phyloP scores from a whole-genome alignment of 2,888 invertebrate species.

The Ophion costatus region DNA sequence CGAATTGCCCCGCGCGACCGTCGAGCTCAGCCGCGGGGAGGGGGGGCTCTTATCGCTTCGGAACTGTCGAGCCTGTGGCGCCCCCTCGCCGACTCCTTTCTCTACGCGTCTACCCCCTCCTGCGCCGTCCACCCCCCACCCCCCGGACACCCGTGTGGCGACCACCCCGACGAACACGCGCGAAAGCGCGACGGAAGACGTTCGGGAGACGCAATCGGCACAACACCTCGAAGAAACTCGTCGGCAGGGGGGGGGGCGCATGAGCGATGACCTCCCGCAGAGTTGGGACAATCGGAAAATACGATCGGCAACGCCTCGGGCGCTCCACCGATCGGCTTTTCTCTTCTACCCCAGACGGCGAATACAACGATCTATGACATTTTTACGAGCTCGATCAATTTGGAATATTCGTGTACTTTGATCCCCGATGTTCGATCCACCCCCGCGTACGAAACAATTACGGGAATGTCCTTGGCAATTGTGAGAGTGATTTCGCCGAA shows the following conservation, averaged over 20 bases:
- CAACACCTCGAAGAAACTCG: conserved; percentile 27
- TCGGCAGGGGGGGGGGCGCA: neutral
- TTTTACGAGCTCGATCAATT: neutral
- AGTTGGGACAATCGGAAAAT: conserved; percentile 12
- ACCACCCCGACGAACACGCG: conserved; percentile 53
- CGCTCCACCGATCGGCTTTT: neutral
- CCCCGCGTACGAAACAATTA: too few species aligned
- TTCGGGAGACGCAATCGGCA: conserved; percentile 50
- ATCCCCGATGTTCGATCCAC: too few species aligned
- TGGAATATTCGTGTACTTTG: too few species aligned
- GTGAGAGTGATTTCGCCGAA: neutral
- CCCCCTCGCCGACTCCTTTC: conserved; percentile 40
- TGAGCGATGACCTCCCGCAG: conserved; percentile 26
- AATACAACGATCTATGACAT: neutral
- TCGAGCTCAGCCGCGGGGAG: neutral
- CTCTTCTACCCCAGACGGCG: neutral
- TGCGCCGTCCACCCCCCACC: conserved; percentile 35
- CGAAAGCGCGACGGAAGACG: conserved; percentile 61
- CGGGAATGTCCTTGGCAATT: too few species aligned
- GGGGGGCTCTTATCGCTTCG: conserved; percentile 18
- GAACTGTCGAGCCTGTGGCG: conserved; percentile 55
- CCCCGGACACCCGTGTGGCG: neutral
- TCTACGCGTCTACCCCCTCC: conserved; percentile 20
- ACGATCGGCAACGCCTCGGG: conserved; percentile 14
- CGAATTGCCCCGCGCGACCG: conserved; percentile 58